Conservation (phyloP, 2,113 vertebrate genomes). For the Bubalus kerabau region DNA sequence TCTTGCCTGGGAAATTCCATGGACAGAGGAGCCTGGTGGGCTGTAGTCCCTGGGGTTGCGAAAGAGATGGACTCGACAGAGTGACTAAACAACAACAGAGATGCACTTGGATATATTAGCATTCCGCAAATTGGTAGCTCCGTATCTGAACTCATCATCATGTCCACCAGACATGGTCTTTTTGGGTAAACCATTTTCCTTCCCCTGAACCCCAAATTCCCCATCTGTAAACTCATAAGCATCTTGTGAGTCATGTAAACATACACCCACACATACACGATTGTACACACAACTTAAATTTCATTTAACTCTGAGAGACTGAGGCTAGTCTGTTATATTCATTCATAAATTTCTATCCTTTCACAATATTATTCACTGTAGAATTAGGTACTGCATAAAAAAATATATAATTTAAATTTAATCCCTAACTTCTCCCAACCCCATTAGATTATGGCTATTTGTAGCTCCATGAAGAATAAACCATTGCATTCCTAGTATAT, state of each 20-base stretch:
- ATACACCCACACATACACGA: neutral
- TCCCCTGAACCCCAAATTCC: neutral
- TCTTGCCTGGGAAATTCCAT: neutral
- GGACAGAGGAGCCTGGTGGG: neutral
- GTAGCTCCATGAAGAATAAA: neutral
- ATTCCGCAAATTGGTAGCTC: neutral
- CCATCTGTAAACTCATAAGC: neutral
- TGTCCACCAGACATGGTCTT: neutral
- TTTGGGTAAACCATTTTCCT: neutral
- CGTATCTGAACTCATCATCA: neutral
- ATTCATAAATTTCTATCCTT: neutral
- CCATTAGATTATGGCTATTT: neutral
- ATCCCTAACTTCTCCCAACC: accelerated
- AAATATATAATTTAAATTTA: neutral
- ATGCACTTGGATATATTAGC: neutral
- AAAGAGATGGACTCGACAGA: neutral
- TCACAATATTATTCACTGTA: neutral
- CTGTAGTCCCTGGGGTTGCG: neutral
- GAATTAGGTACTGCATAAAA: neutral
- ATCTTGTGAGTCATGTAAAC: neutral
- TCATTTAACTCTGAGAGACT: neutral
- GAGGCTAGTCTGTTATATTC: neutral
- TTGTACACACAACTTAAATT: neutral
- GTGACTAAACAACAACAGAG: neutral
- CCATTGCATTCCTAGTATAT: neutral